phyloP scores from a whole-genome alignment of 2,797 vertebrate species.

The Pseudochromis fuscus region DNA sequence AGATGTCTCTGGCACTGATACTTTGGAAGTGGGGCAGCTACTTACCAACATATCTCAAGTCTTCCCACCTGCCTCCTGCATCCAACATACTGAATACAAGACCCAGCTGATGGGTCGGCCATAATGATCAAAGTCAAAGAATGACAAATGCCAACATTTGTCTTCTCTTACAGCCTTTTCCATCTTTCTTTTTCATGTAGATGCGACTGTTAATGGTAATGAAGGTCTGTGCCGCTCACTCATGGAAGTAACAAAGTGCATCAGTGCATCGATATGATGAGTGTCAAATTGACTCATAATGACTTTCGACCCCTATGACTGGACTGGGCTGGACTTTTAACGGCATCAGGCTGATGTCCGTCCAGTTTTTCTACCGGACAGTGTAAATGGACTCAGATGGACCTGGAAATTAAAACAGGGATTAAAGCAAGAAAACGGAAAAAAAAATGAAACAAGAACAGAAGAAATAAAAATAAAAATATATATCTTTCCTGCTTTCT shows the following conservation, averaged over 20 bases:
- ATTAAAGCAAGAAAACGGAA: not conserved
- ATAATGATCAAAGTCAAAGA: not conserved
- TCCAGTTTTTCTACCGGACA: not conserved
- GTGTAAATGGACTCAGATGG: not conserved
- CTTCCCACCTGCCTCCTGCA: too few species aligned
- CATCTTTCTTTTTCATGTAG: conserved; percentile 1
- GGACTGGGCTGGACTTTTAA: conserved; percentile 13
- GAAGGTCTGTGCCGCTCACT: conserved; percentile 12
- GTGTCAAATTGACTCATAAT: conserved; percentile 46
- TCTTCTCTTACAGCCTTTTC: not conserved
- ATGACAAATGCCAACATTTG: not conserved
- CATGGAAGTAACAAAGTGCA: conserved; percentile 14
- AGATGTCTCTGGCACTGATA: not conserved
- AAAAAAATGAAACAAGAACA: not conserved
- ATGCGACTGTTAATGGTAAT: conserved; percentile 33
- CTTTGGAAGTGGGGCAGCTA: too few species aligned
- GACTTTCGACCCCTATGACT: conserved; percentile 15
- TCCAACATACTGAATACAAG: too few species aligned
- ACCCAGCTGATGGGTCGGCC: not conserved
- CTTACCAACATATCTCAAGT: too few species aligned
- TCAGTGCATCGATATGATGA: conserved; percentile 36
- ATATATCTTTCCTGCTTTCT: not conserved
- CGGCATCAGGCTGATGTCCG: conserved; percentile 9
- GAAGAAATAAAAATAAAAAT: not conserved
- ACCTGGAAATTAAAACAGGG: not conserved